These are phyloP conservation scores for Aegotheles bennettii DNA, from an alignment of 2,113 vertebrate genomes.

Conservation along the genomic window DNA sequence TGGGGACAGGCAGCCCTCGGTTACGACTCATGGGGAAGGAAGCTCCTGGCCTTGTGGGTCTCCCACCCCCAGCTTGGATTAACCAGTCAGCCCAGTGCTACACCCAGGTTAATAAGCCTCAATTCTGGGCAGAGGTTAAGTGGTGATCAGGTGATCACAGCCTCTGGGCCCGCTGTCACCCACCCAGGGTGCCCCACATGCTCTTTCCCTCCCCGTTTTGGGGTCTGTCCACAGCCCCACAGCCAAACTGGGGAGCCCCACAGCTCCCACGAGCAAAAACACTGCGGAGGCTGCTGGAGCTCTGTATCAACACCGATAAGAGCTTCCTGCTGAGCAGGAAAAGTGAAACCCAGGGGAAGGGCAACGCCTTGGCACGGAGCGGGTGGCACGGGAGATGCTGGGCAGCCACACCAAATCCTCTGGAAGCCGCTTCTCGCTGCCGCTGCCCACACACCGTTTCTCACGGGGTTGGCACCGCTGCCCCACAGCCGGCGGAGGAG, in stretches of 20 bases:
- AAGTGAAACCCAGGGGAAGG: background rate
- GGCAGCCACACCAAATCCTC: background rate
- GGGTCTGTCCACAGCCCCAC: background rate
- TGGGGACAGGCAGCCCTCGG: background rate
- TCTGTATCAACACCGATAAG: background rate
- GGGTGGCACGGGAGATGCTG: fast-evolving
- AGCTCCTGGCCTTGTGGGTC: background rate
- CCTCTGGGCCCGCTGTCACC: background rate
- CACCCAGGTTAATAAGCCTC: background rate
- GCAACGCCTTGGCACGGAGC: background rate
- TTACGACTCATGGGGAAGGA: fast-evolving
- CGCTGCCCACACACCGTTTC: fast-evolving
- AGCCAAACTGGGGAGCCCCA: no score
- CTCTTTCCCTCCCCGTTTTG: fast-evolving
- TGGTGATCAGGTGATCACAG: no score
- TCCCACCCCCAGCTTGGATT: background rate
- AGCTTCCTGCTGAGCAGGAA: conserved; percentile 39
- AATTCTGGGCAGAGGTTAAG: background rate
- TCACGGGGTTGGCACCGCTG: fast-evolving
- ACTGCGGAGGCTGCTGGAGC: background rate
- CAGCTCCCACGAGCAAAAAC: background rate
- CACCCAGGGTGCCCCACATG: fast-evolving
- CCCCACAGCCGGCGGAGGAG: background rate
- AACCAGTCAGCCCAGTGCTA: background rate
- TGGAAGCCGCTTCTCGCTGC: fast-evolving